These are phyloP conservation scores for Bucco capensis DNA, from an alignment of 2,113 vertebrate species.

Conservation along the genomic window DNA sequence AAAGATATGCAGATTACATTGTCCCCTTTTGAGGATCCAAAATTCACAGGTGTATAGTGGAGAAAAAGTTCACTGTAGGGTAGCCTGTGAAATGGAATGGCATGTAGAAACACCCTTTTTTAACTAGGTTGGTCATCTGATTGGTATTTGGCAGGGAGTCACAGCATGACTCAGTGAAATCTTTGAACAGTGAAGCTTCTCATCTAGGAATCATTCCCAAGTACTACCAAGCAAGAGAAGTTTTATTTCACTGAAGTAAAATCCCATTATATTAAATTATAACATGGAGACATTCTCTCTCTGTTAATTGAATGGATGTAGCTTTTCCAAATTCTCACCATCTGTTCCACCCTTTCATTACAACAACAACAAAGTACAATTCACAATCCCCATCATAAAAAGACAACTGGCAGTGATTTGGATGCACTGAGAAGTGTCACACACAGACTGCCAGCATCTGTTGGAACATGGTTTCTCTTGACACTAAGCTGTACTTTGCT, in stretches of 20 bases:
- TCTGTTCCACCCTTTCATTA: constrained; percentile 29
- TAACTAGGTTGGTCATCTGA: constrained; percentile 20
- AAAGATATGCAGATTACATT: background rate
- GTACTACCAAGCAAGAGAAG: background rate
- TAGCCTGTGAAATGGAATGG: constrained; percentile 26
- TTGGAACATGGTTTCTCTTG: background rate
- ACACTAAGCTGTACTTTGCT: background rate
- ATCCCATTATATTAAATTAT: constrained; percentile 21
- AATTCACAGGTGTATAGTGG: background rate
- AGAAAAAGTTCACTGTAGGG: background rate
- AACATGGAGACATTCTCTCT: background rate
- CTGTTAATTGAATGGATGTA: background rate
- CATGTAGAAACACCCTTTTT: constrained; percentile 36
- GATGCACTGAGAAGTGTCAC: background rate
- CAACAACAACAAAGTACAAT: background rate
- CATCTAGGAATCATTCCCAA: constrained; percentile 37
- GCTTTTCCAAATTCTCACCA: background rate
- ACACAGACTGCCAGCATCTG: background rate
- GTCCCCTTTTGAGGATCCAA: background rate
- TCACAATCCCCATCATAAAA: background rate
- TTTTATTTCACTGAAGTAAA: constrained; percentile 35
- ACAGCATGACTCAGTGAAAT: constrained; percentile 33
- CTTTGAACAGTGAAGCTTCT: constrained; percentile 18
- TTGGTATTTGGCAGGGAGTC: constrained; percentile 34
- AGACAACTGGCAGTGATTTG: background rate